phyloP scores from a whole-genome alignment of 1,140 invertebrate genomes.

The Hyphantria cunea region DNA sequence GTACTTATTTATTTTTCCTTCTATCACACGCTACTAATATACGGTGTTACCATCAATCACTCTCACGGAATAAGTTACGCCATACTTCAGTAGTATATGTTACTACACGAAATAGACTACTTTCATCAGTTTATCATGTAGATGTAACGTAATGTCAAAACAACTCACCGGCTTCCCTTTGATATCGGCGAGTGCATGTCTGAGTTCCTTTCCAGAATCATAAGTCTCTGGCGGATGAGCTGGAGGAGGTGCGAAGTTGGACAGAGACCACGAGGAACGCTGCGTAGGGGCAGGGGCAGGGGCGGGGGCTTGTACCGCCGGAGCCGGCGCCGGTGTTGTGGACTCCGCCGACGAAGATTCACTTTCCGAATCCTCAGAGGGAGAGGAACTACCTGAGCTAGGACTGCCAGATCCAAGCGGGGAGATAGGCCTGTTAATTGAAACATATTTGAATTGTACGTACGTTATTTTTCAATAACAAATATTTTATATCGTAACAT shows the following conservation, averaged over 20 bases:
- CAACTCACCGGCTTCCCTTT: constrained; percentile 69
- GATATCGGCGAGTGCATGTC: constrained; percentile 75
- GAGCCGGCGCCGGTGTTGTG: constrained; percentile 46
- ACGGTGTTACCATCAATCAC: too few species aligned
- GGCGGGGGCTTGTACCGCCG: constrained; percentile 51
- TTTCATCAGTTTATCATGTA: too few species aligned
- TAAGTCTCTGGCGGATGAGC: constrained; percentile 67
- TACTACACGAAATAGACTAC: too few species aligned
- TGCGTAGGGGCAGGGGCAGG: constrained; percentile 50
- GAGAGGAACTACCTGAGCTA: constrained; percentile 70
- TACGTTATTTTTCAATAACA: too few species aligned
- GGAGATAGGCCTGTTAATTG: constrained; percentile 58
- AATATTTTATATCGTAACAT: too few species aligned
- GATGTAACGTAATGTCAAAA: too few species aligned
- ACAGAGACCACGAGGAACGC: constrained; percentile 67
- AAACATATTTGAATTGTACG: too few species aligned
- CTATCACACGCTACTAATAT: too few species aligned
- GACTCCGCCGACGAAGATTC: constrained; percentile 75
- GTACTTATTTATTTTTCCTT: too few species aligned
- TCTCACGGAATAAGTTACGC: too few species aligned
- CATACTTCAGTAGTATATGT: too few species aligned
- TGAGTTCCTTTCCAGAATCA: constrained; percentile 73
- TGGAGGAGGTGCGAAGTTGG: constrained; percentile 72
- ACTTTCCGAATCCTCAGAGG: constrained; percentile 63
- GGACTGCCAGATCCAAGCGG: constrained; percentile 68